These are phyloP conservation scores for Dicerorhinus sumatrensis DNA, from an alignment of 2,113 vertebrate genomes.

Conservation along the genomic window DNA sequence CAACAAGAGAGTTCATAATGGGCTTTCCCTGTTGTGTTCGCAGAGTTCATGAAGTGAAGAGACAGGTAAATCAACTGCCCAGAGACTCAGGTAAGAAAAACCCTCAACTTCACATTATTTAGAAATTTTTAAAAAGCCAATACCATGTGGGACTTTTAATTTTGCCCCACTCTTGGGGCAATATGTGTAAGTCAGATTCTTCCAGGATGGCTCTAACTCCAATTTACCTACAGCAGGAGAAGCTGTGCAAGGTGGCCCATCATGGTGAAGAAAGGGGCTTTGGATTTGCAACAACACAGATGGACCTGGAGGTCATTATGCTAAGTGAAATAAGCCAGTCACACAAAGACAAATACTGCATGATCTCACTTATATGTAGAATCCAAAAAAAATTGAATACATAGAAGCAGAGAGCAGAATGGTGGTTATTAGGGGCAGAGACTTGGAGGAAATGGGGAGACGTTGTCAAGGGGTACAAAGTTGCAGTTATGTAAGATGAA, in stretches of 20 bases:
- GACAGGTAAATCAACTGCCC: not conserved
- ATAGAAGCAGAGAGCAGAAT: not conserved
- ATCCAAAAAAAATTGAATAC: not conserved
- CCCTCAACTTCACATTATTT: not conserved
- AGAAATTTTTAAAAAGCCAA: not conserved
- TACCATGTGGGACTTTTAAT: not conserved
- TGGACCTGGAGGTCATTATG: not conserved
- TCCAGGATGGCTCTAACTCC: not conserved
- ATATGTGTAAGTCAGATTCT: not conserved
- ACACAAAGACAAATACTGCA: not conserved
- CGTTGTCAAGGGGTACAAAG: not conserved
- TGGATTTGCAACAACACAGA: not conserved
- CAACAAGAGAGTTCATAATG: not conserved
- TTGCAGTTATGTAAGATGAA: not conserved
- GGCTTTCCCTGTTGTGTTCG: not conserved
- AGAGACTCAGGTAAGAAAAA: not conserved
- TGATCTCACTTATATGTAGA: not conserved
- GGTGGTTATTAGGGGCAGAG: not conserved
- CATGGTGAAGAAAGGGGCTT: not conserved
- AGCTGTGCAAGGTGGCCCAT: not conserved
- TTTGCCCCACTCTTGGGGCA: not conserved
- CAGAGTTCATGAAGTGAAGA: not conserved
- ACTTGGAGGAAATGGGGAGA: not conserved
- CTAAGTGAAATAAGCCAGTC: not conserved
- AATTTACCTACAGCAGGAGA: not conserved